Evolutionary conservation across 2,888 invertebrate species (phyloP).

Genomic region (Busseola fusca): DNA sequence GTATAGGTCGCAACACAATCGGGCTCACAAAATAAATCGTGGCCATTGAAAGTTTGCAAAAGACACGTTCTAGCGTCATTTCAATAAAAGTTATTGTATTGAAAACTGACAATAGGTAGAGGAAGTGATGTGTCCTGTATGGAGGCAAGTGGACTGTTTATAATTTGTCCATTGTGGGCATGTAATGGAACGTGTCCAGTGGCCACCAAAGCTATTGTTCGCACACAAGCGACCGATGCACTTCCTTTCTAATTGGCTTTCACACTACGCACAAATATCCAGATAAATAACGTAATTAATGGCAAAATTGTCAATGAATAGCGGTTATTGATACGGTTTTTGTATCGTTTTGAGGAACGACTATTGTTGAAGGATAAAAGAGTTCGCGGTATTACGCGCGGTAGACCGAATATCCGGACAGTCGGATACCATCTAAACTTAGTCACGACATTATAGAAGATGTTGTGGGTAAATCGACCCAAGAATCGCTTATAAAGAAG

Average conservation of each 20-base stretch:
- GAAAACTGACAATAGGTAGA: slow-evolving; percentile 86
- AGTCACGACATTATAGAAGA: slow-evolving; percentile 16
- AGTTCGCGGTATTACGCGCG: slow-evolving; percentile 42
- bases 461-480: slow-evolving; percentile 9
- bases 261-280: slow-evolving; percentile 71
- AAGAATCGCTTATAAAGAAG: slow-evolving; percentile 16
- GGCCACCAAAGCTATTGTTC: slow-evolving; percentile 76
- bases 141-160: slow-evolving; percentile 88
- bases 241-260: slow-evolving; percentile 84
- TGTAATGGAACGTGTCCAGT: slow-evolving; percentile 82
- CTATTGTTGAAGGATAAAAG: slow-evolving; percentile 51
- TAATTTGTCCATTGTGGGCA: slow-evolving; percentile 87
- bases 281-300: slow-evolving; percentile 61
- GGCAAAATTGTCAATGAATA: slow-evolving; percentile 55
- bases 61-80: slow-evolving; percentile 84
- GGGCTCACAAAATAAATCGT: slow-evolving; percentile 82
- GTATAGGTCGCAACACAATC: slow-evolving; percentile 82
- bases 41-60: slow-evolving; percentile 78
- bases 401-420: slow-evolving; percentile 55
- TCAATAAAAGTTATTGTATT: slow-evolving; percentile 89
- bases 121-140: slow-evolving; percentile 87
- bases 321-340: slow-evolving; percentile 50
- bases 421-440: slow-evolving; percentile 35
- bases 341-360: slow-evolving; percentile 34
- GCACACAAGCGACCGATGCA: slow-evolving; percentile 72